Base-by-base conservation (phyloP, 92 coral and sea anemone genomes). In the Bergia sp. region DNA sequence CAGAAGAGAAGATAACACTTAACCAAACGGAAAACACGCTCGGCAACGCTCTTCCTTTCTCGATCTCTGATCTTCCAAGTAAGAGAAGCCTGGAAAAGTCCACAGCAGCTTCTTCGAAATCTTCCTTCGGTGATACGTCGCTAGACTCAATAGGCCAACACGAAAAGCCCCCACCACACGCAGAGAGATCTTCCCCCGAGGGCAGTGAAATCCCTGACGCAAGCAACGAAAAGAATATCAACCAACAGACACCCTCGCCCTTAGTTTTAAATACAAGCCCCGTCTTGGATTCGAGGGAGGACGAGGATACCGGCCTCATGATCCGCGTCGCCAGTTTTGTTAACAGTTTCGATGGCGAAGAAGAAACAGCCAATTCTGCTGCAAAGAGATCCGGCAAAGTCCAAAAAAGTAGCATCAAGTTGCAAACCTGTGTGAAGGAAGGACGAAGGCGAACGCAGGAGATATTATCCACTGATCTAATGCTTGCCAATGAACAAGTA, bases 121-220 rank as follows among this genome's bases (percentile, higher is more conserved):
- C 77, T 0, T 65, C 86, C 29, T 23, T 39, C 21, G 40, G 86
- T 36, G 87, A 83, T 11, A 23, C 20, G 77, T 83, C 39, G 42
- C 3, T 42, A 43, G 87, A 83, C 11, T 44, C 87, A 6, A 18
- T 49, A n/a, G 64, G 64, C 21, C 77, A 83, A 13, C 42, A 44
- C 12, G 6, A 15, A 5, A 67, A 83, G 42, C 42, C 29, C 10
- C 87, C 64, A n/a, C 78, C 87, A 9, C 87, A 83, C 5, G n/a
- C 73, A 42, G 87, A 67, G n/a, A 83, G 87, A 23, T 66, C 65
- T 9, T 83, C 87, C 61, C 87, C 87, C 10, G 87, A 83, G 37
- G 87, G 87, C n/a, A 83, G 87, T 83, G 87, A 83, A 83, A 69
- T 83, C 77, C 87, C 87, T 7, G 87, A 83, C 42, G 38, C 61